Conservation (phyloP, 2,888 invertebrate genomes). For the Ctenicera cuprea region DNA sequence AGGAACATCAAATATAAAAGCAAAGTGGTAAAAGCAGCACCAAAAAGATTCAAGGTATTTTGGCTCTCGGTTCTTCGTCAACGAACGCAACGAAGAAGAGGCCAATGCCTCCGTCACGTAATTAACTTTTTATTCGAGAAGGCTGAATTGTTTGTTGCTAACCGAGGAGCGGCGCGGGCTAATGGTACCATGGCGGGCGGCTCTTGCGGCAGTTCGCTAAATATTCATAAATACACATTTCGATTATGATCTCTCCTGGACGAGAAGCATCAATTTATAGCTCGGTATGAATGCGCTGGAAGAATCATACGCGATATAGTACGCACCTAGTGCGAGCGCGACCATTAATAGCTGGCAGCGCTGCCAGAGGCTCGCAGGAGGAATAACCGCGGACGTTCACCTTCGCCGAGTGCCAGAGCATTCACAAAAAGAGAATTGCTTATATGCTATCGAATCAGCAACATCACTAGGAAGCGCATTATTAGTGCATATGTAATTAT, state of each 20-base stretch:
- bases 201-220: constrained; percentile 27
- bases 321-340: constrained; percentile 54
- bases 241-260: constrained; percentile 31
- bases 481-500: constrained; percentile 68
- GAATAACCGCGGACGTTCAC: constrained; percentile 71
- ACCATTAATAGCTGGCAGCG: constrained; percentile 63
- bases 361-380: constrained; percentile 65
- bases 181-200: constrained; percentile 20
- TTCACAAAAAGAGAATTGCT: constrained; percentile 66
- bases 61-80: constrained; percentile 43
- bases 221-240: constrained; percentile 35
- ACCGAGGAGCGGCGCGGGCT: constrained; percentile 32
- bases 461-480: constrained; percentile 69
- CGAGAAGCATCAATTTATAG: constrained; percentile 21
- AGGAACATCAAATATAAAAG: neutral
- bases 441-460: constrained; percentile 65
- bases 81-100: constrained; percentile 52
- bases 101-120: constrained; percentile 58
- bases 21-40: constrained; percentile 11
- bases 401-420: constrained; percentile 67
- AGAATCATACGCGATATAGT: constrained; percentile 46
- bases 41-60: constrained; percentile 26
- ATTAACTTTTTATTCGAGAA: constrained; percentile 54
- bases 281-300: constrained; percentile 32
- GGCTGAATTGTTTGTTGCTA: constrained; percentile 45